These are phyloP conservation scores for Bursaphelenchus mucronatus DNA, from an alignment of 1,140 invertebrate species.

Conservation along the genomic window DNA sequence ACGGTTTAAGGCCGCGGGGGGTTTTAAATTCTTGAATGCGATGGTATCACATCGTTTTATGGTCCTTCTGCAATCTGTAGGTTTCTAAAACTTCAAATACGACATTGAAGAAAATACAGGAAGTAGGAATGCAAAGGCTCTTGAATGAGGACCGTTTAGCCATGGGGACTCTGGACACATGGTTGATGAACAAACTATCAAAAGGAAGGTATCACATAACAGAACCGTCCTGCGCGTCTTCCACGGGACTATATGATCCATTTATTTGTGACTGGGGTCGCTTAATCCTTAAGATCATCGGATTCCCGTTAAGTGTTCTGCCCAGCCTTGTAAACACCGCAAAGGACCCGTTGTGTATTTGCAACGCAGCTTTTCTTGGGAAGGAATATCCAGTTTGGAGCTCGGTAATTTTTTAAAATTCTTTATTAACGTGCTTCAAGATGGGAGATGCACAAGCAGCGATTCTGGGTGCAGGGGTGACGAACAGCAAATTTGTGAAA, in stretches of 20 bases:
- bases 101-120: slow-evolving; percentile 73
- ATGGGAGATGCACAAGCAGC: slow-evolving; percentile 73
- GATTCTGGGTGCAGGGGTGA: slow-evolving; percentile 84
- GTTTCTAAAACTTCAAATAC: slow-evolving; percentile 69
- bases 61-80: slow-evolving; percentile 40
- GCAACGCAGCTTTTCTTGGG: slow-evolving; percentile 39
- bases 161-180: slow-evolving; percentile 88
- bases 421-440: slow-evolving; percentile 51
- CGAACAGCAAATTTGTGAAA: slow-evolving; percentile 76
- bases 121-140: slow-evolving; percentile 62
- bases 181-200: slow-evolving; percentile 78
- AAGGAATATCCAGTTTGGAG: slow-evolving; percentile 16
- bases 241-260: slow-evolving; percentile 86
- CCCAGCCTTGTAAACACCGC: slow-evolving; percentile 71
- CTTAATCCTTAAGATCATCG: slow-evolving; percentile 66
- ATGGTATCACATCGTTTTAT: slow-evolving; percentile 67
- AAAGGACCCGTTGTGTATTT: slow-evolving; percentile 69
- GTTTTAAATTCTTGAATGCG: slow-evolving; percentile 71
- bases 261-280: slow-evolving; percentile 66
- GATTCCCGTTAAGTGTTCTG: slow-evolving; percentile 71
- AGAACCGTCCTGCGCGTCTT: slow-evolving; percentile 80
- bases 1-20: slow-evolving; percentile 71
- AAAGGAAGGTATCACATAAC: slow-evolving; percentile 71
- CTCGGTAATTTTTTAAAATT: slow-evolving; percentile 6
- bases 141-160: slow-evolving; percentile 68